Evolutionary conservation across 2,888 invertebrate species (phyloP).

Genomic region (Cheilosia variabilis): DNA sequence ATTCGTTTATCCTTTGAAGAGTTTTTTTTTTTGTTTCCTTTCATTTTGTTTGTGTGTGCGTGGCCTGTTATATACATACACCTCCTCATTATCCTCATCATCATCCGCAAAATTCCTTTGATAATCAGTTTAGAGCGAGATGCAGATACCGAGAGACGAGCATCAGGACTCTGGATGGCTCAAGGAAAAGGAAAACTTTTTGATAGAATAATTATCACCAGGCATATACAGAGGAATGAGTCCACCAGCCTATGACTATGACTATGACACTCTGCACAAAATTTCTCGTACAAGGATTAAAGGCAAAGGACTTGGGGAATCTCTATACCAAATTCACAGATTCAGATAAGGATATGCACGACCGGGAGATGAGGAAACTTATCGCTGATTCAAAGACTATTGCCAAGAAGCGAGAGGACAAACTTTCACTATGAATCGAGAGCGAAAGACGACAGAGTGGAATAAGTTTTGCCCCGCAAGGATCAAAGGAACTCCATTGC

Average conservation of each 20-base stretch:
- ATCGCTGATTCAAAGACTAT: slow-evolving; percentile 52
- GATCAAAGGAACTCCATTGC: slow-evolving; percentile 65
- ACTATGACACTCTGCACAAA: slow-evolving; percentile 41
- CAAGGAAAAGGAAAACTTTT: slow-evolving; percentile 58
- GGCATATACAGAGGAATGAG: slow-evolving; percentile 10
- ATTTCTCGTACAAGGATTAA: slow-evolving; percentile 32
- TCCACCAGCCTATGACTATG: slow-evolving; percentile 58
- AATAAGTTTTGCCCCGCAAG: slow-evolving; percentile 45
- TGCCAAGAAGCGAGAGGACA: slow-evolving; percentile 7
- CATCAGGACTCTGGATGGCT: slow-evolving; percentile 3
- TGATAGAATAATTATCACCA: slow-evolving; percentile 74
- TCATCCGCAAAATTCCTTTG: slow-evolving; percentile 71
- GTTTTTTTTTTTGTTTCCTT: slow-evolving; percentile 24
- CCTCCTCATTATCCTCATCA: slow-evolving; percentile 58
- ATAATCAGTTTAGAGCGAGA: slow-evolving; percentile 70
- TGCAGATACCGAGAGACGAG: slow-evolving; percentile 1
- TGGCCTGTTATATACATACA: slow-evolving; percentile 2
- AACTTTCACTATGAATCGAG: slow-evolving; percentile 66
- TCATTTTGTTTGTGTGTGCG: slow-evolving; percentile 7
- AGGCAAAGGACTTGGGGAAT: background rate
- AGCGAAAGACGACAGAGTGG: slow-evolving; percentile 26
- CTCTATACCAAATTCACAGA: slow-evolving; percentile 36
- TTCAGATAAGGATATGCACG: slow-evolving; percentile 54
- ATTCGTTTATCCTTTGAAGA: slow-evolving; percentile 50
- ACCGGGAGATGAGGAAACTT: slow-evolving; percentile 45